phyloP scores from a whole-genome alignment of 2,797 vertebrate species.

The Monodelphis domestica region DNA sequence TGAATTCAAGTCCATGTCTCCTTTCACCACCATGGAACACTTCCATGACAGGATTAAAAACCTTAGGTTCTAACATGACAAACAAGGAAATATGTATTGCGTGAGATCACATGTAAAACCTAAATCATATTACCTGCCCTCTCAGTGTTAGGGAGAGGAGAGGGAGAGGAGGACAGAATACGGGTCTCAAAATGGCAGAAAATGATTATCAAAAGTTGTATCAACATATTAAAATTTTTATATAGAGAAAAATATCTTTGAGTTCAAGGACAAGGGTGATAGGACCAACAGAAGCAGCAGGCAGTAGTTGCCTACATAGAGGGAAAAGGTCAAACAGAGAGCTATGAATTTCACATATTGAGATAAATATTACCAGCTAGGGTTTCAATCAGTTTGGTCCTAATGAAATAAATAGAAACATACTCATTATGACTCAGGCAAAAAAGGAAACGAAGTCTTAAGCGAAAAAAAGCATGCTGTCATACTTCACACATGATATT shows the following conservation, averaged over 20 bases:
- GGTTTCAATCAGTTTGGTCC: not conserved
- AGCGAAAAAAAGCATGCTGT: not conserved
- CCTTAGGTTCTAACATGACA: too few species aligned
- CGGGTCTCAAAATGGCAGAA: too few species aligned
- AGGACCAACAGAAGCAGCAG: not conserved
- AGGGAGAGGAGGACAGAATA: too few species aligned
- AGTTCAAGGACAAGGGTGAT: not conserved
- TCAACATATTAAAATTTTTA: too few species aligned
- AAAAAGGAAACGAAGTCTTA: constrained; percentile 16
- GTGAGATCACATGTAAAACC: too few species aligned
- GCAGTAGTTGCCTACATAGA: not conserved
- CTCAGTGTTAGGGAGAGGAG: too few species aligned
- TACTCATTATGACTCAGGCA: not conserved
- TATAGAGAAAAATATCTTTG: too few species aligned
- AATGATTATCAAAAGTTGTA: too few species aligned
- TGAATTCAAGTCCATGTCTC: not conserved
- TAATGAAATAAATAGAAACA: not conserved
- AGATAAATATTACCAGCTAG: not conserved
- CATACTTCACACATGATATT: constrained; percentile 3
- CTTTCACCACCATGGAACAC: not conserved
- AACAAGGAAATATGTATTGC: too few species aligned
- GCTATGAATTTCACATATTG: not conserved
- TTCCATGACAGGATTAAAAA: not conserved
- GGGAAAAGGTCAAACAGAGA: not conserved
- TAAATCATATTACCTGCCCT: too few species aligned